These are phyloP conservation scores for Sorex araneus DNA, from an alignment of 2,113 vertebrate species.

Conservation along the genomic window DNA sequence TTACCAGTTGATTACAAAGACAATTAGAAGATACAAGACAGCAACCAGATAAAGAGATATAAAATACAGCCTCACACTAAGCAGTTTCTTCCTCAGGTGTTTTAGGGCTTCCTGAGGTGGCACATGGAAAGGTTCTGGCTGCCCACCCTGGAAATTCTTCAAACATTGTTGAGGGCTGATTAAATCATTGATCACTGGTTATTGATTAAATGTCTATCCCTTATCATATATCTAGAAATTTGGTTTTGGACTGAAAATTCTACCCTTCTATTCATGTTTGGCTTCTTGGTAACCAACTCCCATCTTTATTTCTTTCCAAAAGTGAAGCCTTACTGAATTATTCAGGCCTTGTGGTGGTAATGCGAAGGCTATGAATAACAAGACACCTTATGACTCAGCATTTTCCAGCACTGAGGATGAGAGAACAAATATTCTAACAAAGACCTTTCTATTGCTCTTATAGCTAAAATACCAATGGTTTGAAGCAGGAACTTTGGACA, in stretches of 20 bases:
- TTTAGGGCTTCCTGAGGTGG: neutral
- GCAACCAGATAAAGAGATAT: neutral
- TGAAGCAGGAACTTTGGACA: neutral
- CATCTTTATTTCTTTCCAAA: neutral
- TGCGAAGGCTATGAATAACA: neutral
- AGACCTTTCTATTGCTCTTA: neutral
- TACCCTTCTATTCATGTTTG: neutral
- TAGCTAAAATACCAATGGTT: neutral
- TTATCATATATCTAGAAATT: neutral
- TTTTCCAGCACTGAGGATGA: neutral
- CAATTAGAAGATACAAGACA: neutral
- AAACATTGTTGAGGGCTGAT: neutral
- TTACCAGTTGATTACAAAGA: neutral
- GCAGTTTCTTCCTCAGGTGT: neutral
- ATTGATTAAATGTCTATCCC: neutral
- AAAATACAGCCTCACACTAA: neutral
- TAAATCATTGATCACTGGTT: neutral
- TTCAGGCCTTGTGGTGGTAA: neutral
- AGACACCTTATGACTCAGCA: neutral
- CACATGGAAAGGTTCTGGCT: neutral
- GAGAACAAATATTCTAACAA: neutral
- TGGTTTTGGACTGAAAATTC: neutral
- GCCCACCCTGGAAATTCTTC: neutral
- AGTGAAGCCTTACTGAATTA: neutral
- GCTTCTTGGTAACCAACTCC: neutral